Conservation (phyloP, 2,888 invertebrate species). For the Ceraclea dissimilis region DNA sequence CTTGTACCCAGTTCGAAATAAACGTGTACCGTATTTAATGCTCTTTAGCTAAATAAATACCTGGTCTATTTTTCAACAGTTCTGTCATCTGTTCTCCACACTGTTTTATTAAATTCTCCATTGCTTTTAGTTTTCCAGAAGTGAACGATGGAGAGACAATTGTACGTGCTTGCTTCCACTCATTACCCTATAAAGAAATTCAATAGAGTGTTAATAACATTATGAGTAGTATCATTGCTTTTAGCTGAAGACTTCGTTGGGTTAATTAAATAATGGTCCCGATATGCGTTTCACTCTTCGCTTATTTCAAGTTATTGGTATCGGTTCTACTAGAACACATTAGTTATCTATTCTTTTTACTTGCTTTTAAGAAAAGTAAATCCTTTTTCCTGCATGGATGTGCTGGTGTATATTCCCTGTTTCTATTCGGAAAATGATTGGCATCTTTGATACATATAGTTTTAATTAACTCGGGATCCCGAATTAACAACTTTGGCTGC, state of each 20-base stretch:
- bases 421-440: slow-evolving; percentile 50
- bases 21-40: too few species aligned
- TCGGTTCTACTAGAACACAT: too few species aligned
- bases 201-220: too few species aligned
- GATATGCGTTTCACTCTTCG: too few species aligned
- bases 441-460: slow-evolving; percentile 50
- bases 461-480: slow-evolving; percentile 52
- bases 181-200: slow-evolving; percentile 34
- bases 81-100: slow-evolving; percentile 43
- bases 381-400: slow-evolving; percentile 26
- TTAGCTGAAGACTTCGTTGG: too few species aligned
- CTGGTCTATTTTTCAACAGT: slow-evolving; percentile 25
- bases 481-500: slow-evolving; percentile 42
- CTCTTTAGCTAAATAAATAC: too few species aligned
- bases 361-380: neutral
- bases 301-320: too few species aligned
- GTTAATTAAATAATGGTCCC: too few species aligned
- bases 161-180: slow-evolving; percentile 49
- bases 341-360: too few species aligned
- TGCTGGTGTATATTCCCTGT: slow-evolving; percentile 34
- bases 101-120: slow-evolving; percentile 42
- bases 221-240: too few species aligned
- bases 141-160: slow-evolving; percentile 49
- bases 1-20: too few species aligned
- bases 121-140: slow-evolving; percentile 45